Base-by-base conservation (phyloP, 2,113 vertebrate genomes). In the Calonectris borealis region DNA sequence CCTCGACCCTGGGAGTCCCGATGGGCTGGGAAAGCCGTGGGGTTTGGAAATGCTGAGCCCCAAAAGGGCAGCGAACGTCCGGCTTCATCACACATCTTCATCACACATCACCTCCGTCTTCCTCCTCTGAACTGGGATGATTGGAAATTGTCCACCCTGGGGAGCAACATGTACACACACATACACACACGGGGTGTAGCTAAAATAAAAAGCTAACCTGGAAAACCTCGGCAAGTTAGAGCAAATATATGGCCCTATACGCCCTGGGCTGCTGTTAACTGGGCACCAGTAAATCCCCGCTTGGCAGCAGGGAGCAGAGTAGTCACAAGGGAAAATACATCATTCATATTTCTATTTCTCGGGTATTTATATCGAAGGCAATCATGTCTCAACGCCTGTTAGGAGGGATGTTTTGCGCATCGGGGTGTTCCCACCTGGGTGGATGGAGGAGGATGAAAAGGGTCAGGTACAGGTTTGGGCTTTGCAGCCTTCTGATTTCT, bases 201-300 rank as follows among this genome's bases (percentile, higher is more conserved):
- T 26, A 22, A 77, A 77, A 72, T 48, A 15, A 29, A 92, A 57
- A 52, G 18, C 42, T 27, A 34, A 32, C 10, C 32, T 34, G 48
- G 75, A 72, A 88, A 68, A 52, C 3, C 34, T 48, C 16, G 0
- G 1, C 16, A 5, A 42, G 8, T 15, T 9, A 31, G 17, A 66
- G 57, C 22, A 42, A 42, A 70, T 25, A 22, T 9, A 48, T 1
- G 3, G 36, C 22, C 38, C 79, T 22, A 1, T 26, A 17, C 1
- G 0, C 10, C 48, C 21, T 1, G 1, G 7, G 42, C 48, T 58
- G 60, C 19, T 6, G 10, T n/a, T 9, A 82, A 29, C 13, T 2
- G 42, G 68, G 34, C 38, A 62, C 54, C 36, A 40, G 51, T 62
- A 87, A 87, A 58, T n/a, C 34, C 69, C 58, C 2, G 0, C 16